Base-by-base conservation (phyloP, 2,888 invertebrate genomes). In the Abscondita cerata region DNA sequence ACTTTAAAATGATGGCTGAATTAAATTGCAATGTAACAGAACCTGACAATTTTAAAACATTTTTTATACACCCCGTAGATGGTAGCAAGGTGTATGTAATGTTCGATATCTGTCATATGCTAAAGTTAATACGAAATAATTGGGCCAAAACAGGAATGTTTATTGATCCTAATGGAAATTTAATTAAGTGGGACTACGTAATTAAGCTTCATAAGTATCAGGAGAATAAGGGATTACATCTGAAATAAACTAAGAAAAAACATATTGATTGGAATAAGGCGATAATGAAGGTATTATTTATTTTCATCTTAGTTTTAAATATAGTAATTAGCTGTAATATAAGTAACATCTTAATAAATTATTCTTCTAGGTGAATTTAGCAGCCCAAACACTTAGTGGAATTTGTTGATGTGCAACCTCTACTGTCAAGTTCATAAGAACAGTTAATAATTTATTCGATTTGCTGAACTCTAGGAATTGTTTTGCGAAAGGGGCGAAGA, bases 241-340 rank as follows among this genome's bases (percentile, higher is more conserved):
- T 47, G 11, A 15, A 47, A 15, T 47, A 47, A 47, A 16, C 9
- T 47, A 47, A 1, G 25, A 18, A 47, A 47, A 47, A 47, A 47
- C 47, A 47, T 47, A 47, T 47, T 12, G 16, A 47, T 1, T 47
- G 25, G 47, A 18, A 25, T 6, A 47, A 25, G 12, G 12, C 19
- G 1, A 47, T 20, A 47, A 47, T 47, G 47, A 16, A 47, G 47
- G 47, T 47, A 46, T 25, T 2, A n/a, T n/a, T n/a, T n/a, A n/a
- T n/a, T n/a, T n/a, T n/a, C n/a, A n/a, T n/a, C n/a, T n/a, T n/a
- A n/a, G n/a, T n/a, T 25, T 25, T 6, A 25, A 25, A 4, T 4
- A 25, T 25, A 25, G 25, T 25, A 4, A 25, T 4, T 46, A 19
- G 9, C 11, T 40, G 16, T 40, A 40, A 40, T 15, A 40, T 15